Evolutionary conservation across 2,113 vertebrate genomes (phyloP).

Genomic region (Elachura formosa): DNA sequence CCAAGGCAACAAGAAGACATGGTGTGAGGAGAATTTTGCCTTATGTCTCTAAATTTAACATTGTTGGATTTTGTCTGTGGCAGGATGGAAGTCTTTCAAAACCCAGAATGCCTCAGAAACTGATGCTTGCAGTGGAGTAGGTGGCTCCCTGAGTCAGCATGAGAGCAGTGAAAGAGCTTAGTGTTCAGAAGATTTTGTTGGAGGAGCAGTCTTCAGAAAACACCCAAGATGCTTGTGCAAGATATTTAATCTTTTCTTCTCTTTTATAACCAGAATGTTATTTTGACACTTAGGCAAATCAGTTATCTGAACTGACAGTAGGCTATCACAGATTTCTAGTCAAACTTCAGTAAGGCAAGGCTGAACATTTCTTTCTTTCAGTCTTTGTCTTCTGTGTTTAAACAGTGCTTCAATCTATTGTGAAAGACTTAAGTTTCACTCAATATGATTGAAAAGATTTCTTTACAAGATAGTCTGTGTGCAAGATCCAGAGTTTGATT

Average conservation of each 20-base stretch:
- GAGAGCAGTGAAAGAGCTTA: background rate
- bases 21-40: background rate
- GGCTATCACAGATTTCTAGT: background rate
- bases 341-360: background rate
- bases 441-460: background rate
- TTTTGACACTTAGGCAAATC: conserved; percentile 5
- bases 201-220: background rate
- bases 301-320: too few species aligned
- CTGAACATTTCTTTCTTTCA: background rate
- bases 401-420: background rate
- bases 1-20: background rate
- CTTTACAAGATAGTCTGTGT: background rate
- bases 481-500: background rate
- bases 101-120: background rate
- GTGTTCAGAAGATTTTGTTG: background rate
- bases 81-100: conserved; percentile 7
- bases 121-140: background rate
- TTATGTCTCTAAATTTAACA: background rate
- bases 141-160: conserved; percentile 27
- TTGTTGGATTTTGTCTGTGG: background rate
- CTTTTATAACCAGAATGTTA: background rate
- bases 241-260: background rate
- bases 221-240: background rate
- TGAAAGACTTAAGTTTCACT: background rate
- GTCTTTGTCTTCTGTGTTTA: background rate